These are phyloP conservation scores for Campoplex nolae DNA, from an alignment of 2,888 invertebrate species.

Conservation along the genomic window DNA sequence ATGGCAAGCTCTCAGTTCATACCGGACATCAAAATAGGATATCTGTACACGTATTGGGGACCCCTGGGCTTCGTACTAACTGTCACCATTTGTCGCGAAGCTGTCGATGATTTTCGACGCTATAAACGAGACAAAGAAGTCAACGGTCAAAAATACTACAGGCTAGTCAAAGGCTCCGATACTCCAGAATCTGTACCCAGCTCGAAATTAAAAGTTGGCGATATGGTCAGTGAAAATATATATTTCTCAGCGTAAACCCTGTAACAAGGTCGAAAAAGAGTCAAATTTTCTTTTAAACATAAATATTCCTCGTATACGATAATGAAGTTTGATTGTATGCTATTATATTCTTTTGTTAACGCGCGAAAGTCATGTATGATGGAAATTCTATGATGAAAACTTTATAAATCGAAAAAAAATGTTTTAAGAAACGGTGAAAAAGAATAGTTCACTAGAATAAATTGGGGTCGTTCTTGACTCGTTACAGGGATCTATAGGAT, in stretches of 20 bases:
- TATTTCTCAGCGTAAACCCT: background rate
- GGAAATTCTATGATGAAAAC: too few relatives aligned
- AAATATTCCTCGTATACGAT: too few relatives aligned
- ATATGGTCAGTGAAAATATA: constrained; percentile 85
- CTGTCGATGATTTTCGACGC: constrained; percentile 97
- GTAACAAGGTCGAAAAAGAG: too few relatives aligned
- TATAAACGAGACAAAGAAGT: constrained; percentile 96
- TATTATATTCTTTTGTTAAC: too few relatives aligned
- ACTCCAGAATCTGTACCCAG: constrained; percentile 92
- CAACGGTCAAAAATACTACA: constrained; percentile 96
- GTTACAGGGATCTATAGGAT: too few relatives aligned
- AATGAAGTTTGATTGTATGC: too few relatives aligned
- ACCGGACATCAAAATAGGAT: constrained; percentile 97
- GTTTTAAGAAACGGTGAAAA: too few relatives aligned
- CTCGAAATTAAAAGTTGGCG: constrained; percentile 92
- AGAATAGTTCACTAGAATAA: too few relatives aligned
- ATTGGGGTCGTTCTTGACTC: too few relatives aligned
- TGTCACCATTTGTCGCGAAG: constrained; percentile 98
- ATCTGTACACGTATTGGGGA: constrained; percentile 99
- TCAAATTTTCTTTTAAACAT: too few relatives aligned
- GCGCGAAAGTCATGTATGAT: too few relatives aligned
- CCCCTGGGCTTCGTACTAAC: constrained; percentile 98
- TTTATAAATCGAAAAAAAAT: too few relatives aligned
- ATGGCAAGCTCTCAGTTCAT: constrained; percentile 99
- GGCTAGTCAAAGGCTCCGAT: constrained; percentile 89